Evolutionary conservation across 2,888 invertebrate genomes (phyloP).

Genomic region (Ariolimax columbianus): DNA sequence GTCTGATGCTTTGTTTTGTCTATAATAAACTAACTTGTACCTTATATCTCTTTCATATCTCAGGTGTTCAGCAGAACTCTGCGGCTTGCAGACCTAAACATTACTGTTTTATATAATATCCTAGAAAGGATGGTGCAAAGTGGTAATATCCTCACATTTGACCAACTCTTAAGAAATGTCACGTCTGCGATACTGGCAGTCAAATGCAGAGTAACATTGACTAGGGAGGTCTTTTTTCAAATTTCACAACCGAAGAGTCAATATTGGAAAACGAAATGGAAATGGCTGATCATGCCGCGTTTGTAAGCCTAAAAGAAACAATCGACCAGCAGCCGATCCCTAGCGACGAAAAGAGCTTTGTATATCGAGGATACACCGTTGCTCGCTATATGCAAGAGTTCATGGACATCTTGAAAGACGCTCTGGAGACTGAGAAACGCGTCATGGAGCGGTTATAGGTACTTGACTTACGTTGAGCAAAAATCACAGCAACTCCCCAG

Average conservation of each 20-base stretch:
- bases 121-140: neutral
- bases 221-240: neutral
- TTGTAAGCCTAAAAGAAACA: conserved; percentile 5
- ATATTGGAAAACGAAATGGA: neutral
- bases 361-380: neutral
- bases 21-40: neutral
- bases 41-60: neutral
- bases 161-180: neutral
- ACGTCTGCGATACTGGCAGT: conserved; percentile 8
- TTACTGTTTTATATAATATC: conserved; percentile 14
- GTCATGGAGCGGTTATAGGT: neutral
- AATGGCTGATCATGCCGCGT: neutral
- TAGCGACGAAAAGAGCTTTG: neutral
- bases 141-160: neutral
- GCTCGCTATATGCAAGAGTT: neutral
- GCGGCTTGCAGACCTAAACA: neutral
- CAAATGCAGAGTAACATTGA: neutral
- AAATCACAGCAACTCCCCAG: neutral
- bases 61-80: conserved; percentile 6
- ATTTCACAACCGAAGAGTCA: conserved; percentile 17
- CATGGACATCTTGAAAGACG: neutral
- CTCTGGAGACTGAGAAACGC: too few species aligned
- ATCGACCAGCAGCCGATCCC: neutral
- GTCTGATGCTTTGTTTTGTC: neutral
- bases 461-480: neutral